Evolutionary conservation across 92 coral and sea anemone species (phyloP), one percentile per base, ranked within the genome.

Genomic region (Diadumene lineata): DNA sequence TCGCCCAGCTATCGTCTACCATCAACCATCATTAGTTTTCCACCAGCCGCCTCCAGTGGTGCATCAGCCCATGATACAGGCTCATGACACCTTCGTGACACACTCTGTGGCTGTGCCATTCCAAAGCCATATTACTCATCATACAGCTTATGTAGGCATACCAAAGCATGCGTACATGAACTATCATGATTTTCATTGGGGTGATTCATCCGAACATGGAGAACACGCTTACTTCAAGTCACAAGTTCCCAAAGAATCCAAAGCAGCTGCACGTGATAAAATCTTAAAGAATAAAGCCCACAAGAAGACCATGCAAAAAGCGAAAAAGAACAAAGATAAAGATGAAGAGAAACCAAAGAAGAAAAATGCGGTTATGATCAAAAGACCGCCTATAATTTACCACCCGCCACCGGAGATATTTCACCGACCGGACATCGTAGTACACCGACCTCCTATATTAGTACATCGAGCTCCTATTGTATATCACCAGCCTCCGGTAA

Each of bases 31-130:
- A 3, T 55, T 96, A 7, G 80, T 96, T 34, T 96, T 96, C 81
- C 99, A 96, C 69, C 99, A 96, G 62, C 99, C 99, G 7, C 99
- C 97, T 3, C 99, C 99, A 7, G 76, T 92, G 72, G 99, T 96
- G 31, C 96, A 87, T 50, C 99, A 96, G 50, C 99, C 99, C 25
- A 60, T 96, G 70, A 72, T 92, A 34, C 77, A 86, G 69, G 84
- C 99, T 17, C 99, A 89, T 56, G 99, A 96, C 63, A 92, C 99
- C 23, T 96, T 89, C 90, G 84, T 91, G 22, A 64, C 92, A 25
- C 90, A 74, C 43, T 76, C 90, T 0, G 80, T 88, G 53, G 87
- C 90, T 33, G 70, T 77, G 2, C 86, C 89, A n/a, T 74, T 77
- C 24, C 63, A 85, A 4, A 84, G 93, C 27, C 90, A 75, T 11